Conservation (phyloP, 2,797 vertebrate species). For the Spatula clypeata region DNA sequence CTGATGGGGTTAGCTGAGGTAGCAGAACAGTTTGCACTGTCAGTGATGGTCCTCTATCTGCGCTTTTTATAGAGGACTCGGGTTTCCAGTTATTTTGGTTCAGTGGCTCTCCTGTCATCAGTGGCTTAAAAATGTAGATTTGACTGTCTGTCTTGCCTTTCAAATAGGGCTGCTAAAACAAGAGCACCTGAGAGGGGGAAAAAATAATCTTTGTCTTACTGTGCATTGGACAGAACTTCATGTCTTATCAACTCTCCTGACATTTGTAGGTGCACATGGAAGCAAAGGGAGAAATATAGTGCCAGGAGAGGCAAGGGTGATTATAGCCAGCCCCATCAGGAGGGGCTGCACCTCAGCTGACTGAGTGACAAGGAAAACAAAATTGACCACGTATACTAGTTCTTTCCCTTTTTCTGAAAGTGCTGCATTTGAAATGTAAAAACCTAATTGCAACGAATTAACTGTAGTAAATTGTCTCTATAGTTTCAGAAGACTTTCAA, state of each 20-base stretch:
- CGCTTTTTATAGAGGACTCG: conserved; percentile 67
- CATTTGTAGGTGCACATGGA: not conserved
- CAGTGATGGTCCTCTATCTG: conserved; percentile 7
- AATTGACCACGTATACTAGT: not conserved
- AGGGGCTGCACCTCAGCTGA: not conserved
- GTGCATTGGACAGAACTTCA: not conserved
- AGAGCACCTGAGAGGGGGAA: not conserved
- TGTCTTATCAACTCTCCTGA: not conserved
- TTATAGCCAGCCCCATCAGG: not conserved
- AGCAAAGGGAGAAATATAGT: not conserved
- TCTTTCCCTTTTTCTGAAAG: not conserved
- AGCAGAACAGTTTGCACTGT: not conserved
- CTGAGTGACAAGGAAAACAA: not conserved
- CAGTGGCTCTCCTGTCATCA: not conserved
- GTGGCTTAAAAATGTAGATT: conserved; percentile 11
- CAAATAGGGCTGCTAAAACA: conserved; percentile 31
- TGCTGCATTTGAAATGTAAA: not conserved
- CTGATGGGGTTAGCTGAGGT: not conserved
- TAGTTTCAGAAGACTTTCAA: not conserved
- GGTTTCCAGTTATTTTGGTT: conserved; percentile 56
- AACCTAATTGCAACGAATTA: not conserved
- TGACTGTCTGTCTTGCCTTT: conserved; percentile 15
- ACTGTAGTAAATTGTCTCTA: not conserved
- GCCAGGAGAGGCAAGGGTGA: not conserved
- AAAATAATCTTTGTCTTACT: not conserved